Conservation (phyloP, 2,797 vertebrate genomes). For the Onychomys leucogaster region DNA sequence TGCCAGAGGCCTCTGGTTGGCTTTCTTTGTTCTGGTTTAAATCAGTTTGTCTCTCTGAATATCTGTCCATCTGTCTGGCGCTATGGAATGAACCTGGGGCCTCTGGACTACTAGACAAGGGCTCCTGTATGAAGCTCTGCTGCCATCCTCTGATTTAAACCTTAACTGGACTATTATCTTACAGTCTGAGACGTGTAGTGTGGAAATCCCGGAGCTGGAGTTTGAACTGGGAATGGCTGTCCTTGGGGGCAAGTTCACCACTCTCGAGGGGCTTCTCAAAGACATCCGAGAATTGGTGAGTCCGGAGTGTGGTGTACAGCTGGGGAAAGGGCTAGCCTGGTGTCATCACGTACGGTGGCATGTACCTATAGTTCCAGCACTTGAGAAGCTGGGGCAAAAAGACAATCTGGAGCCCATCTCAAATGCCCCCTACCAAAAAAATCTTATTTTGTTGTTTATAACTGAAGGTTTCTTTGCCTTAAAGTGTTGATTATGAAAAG, state of each 20-base stretch:
- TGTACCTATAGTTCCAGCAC: neutral
- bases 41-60: neutral
- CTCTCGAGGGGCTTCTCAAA: conserved; percentile 95
- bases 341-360: neutral
- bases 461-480: neutral
- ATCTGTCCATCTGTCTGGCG: neutral
- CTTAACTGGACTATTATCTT: neutral
- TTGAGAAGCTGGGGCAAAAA: neutral
- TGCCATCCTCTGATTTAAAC: neutral
- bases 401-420: neutral
- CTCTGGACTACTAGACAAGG: neutral
- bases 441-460: neutral
- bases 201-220: conserved; percentile 95
- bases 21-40: conserved; percentile 38
- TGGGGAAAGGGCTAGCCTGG: neutral
- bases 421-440: neutral
- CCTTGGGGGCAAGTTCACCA: conserved; percentile 96
- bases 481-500: conserved; percentile 33
- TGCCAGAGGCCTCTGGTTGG: neutral
- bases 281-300: conserved; percentile 94
- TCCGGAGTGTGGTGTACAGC: accelerated
- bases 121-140: neutral
- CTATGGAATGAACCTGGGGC: neutral
- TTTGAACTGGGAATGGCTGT: conserved; percentile 97
- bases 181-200: conserved; percentile 94